These are phyloP conservation scores for Cirrhinus molitorella DNA, from an alignment of 2,797 vertebrate species.

Conservation along the genomic window DNA sequence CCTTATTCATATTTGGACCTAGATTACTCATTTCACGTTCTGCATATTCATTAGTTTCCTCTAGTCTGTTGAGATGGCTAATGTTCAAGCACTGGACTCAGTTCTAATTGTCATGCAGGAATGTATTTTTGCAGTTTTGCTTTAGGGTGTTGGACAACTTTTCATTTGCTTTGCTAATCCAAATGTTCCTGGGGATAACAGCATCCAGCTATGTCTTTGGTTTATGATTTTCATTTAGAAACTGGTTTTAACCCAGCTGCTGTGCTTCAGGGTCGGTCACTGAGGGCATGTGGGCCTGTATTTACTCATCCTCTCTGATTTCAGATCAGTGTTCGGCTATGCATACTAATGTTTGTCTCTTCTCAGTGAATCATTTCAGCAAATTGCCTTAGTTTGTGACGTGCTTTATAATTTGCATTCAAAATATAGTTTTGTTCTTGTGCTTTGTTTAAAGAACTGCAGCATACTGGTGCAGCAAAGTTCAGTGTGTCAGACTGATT, in stretches of 20 bases:
- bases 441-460: background rate
- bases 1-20: background rate
- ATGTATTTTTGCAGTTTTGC: conserved; percentile 20
- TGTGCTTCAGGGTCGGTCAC: conserved; percentile 42
- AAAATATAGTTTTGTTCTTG: background rate
- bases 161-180: conserved; percentile 27
- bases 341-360: background rate
- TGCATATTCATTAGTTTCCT: conserved; percentile 9
- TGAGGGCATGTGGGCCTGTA: conserved; percentile 16
- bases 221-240: conserved; percentile 45
- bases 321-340: background rate
- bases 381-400: background rate
- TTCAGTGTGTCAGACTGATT: background rate
- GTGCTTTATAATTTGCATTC: background rate
- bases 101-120: conserved; percentile 36
- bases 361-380: conserved; percentile 5
- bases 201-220: conserved; percentile 27
- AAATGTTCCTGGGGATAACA: conserved; percentile 38
- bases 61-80: background rate
- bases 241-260: conserved; percentile 39
- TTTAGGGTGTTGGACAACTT: conserved; percentile 27
- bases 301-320: conserved; percentile 17
- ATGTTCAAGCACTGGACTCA: conserved; percentile 2
- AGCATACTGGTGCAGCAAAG: background rate
- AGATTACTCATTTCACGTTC: background rate